Evolutionary conservation across 1,140 invertebrate genomes (phyloP).

Genomic region (Musca domestica): DNA sequence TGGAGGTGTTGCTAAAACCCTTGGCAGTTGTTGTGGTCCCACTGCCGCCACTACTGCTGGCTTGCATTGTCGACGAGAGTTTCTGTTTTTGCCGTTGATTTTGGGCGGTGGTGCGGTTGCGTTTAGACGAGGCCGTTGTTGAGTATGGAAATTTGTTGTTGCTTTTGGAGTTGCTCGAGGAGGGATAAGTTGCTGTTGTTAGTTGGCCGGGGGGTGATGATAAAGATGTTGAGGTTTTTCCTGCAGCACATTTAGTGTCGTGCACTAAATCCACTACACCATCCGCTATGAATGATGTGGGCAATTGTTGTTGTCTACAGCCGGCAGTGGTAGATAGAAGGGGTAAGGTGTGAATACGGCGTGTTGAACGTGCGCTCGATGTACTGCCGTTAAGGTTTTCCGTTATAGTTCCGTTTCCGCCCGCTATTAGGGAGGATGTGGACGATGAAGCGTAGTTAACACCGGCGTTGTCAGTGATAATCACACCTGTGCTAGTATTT

Average conservation of each 20-base stretch:
- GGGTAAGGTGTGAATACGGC: neutral
- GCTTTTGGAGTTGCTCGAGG: neutral
- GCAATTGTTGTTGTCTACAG: neutral
- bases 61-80: constrained; percentile 16
- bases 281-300: constrained; percentile 7
- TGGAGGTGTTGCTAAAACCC: constrained; percentile 4
- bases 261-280: constrained; percentile 8
- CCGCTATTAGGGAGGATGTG: neutral
- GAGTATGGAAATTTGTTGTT: neutral
- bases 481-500: constrained; percentile 13
- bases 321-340: neutral
- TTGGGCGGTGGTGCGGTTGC: constrained; percentile 16
- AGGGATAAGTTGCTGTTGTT: neutral
- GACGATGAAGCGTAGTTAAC: constrained; percentile 5
- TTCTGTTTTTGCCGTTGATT: constrained; percentile 17
- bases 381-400: neutral
- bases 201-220: neutral
- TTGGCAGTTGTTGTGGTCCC: constrained; percentile 27
- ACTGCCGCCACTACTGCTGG: constrained; percentile 17
- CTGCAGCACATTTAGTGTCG: too few relatives aligned
- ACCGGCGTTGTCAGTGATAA: neutral
- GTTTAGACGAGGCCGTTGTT: neutral
- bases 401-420: neutral
- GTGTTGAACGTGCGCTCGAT: neutral
- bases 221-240: neutral